These are phyloP conservation scores for Zele albiditarsus DNA, from an alignment of 2,888 invertebrate genomes.

Conservation along the genomic window DNA sequence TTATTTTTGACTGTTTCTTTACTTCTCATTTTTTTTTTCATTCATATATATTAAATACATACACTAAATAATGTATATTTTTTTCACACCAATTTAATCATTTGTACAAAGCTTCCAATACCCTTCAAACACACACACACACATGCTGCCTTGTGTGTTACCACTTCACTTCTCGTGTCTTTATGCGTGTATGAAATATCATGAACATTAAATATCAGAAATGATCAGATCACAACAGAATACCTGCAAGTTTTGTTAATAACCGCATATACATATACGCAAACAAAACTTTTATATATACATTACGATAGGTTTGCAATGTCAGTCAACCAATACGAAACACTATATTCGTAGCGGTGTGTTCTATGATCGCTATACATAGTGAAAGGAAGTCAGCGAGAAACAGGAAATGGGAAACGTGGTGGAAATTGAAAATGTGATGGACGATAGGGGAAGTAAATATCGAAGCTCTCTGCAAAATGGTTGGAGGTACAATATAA, in stretches of 20 bases:
- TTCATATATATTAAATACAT: no score
- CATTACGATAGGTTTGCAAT: neutral
- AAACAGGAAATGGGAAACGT: conserved; percentile 70
- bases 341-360: neutral
- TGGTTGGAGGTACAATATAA: conserved; percentile 38
- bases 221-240: neutral
- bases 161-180: no score
- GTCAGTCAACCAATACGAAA: conserved; percentile 21
- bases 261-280: neutral
- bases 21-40: neutral
- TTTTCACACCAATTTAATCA: no score
- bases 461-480: conserved; percentile 54
- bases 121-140: no score
- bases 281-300: neutral
- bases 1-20: conserved; percentile 1
- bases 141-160: no score
- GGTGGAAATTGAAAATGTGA: conserved; percentile 73
- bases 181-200: no score
- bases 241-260: neutral
- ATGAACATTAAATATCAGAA: neutral
- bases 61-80: no score
- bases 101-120: no score
- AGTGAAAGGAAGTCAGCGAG: conserved; percentile 14
- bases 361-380: neutral
- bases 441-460: conserved; percentile 60